phyloP scores from a whole-genome alignment of 2,113 vertebrate species.

The Cacatua alba region DNA sequence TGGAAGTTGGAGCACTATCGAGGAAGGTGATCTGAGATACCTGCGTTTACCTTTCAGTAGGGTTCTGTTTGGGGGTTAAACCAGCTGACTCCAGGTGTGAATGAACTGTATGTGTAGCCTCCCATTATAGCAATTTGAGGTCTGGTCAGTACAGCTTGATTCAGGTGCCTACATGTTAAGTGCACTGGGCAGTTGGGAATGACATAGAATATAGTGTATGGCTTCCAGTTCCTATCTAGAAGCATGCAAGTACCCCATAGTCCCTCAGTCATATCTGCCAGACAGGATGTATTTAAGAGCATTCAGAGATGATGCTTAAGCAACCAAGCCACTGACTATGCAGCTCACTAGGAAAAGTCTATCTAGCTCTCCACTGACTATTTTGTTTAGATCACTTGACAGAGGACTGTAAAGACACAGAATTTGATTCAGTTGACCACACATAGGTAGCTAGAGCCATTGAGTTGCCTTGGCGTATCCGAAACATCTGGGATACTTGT shows the following conservation, averaged over 20 bases:
- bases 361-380: neutral
- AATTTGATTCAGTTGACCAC: neutral
- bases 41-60: neutral
- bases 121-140: neutral
- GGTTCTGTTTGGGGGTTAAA: neutral
- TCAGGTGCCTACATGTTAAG: neutral
- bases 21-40: neutral
- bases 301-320: neutral
- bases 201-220: neutral
- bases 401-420: neutral
- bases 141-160: neutral
- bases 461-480: neutral
- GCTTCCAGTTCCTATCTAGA: neutral
- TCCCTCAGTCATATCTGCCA: neutral
- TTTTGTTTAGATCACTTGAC: neutral
- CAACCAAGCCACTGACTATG: neutral
- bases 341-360: neutral
- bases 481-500: neutral
- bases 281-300: neutral
- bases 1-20: neutral
- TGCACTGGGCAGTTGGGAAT: neutral
- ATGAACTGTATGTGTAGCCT: neutral
- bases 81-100: neutral
- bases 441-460: neutral
- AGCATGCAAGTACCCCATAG: neutral